Percentiles rank a stretch among this genome's conserved stretches.
These are phyloP conservation scores for Platycheirus albimanus DNA, from an alignment of 2,888 invertebrate genomes.

Conservation along the genomic window DNA sequence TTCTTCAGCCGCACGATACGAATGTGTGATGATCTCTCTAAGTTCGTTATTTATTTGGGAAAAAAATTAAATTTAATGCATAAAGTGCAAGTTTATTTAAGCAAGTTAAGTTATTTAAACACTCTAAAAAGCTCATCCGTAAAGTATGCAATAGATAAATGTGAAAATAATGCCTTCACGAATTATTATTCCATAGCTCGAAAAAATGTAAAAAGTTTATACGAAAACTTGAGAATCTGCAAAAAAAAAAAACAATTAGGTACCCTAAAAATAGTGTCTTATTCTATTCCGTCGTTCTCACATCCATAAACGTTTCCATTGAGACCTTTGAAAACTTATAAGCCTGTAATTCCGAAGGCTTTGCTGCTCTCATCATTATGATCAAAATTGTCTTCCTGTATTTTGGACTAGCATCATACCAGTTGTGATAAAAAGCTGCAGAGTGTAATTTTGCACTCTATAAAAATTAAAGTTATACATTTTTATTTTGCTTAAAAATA, in stretches of 20 bases:
- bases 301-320: conserved; percentile 79
- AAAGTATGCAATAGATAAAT: too few relatives aligned
- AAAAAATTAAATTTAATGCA: too few relatives aligned
- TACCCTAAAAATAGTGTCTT: neutral
- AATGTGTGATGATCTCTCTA: too few relatives aligned
- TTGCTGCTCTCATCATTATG: conserved; percentile 77
- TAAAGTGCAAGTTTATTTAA: too few relatives aligned
- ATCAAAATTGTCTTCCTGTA: conserved; percentile 78
- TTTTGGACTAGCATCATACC: conserved; percentile 78
- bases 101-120: too few relatives aligned
- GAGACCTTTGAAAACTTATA: conserved; percentile 78
- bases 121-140: too few relatives aligned
- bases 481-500: neutral
- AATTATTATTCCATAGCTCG: conserved; percentile 63
- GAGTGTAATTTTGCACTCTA: conserved; percentile 77
- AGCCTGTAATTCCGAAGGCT: conserved; percentile 76
- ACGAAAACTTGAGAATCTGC: conserved; percentile 57
- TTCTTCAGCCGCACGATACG: too few relatives aligned
- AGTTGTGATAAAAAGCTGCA: conserved; percentile 79
- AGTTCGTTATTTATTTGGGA: too few relatives aligned
- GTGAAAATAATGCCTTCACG: too few relatives aligned
- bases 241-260: neutral
- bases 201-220: conserved; percentile 78
- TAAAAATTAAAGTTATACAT: neutral
- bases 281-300: conserved; percentile 62